Base-by-base conservation (phyloP, 2,888 invertebrate species). In the Xestia rhomboidea region DNA sequence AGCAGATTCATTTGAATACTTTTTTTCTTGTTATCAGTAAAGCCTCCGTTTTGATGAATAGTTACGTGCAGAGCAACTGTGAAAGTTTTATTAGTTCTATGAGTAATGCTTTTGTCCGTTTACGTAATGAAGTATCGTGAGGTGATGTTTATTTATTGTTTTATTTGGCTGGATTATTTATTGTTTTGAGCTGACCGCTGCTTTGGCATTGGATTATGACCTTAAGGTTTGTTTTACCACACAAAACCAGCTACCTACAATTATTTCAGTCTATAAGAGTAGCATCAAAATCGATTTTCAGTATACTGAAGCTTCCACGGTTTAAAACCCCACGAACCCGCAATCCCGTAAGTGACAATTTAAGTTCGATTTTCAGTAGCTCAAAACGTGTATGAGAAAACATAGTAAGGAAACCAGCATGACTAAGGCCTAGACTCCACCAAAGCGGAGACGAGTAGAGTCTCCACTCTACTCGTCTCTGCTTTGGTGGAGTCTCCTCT, bases 1-100 rank as follows among this genome's bases (percentile, higher is more conserved):
- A 88, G 86, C 88, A 90, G 93, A 95, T 95, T 95, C 93, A 95
- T 95, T 95, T 91, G 92, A 92, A 94, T 94, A 93, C 93, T 94
- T 95, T 93, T 91, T 92, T 89, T 89, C 89, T 91, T 90, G 90
- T 92, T 94, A 93, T 93, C 93, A 90, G 89, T 84, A 77, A 62
- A n/a, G 88, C 72, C 86, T 85, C 90, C 84, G 89, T 88, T 91
- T 86, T 90, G 87, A 89, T 90, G 87, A 89, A 89, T 89, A 85
- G 82, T 83, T 84, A 71, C 77, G 74, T 73, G 79, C 73, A 83
- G 76, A 79, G 76, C 54, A 79, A 82, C 80, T 68, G 75, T 76
- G 79, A 78, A 85, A 86, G 76, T 88, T 87, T 79, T 88, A 87
- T 88, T 87, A 83, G 76, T 85, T 82, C 51, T 69, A 34, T 81